These are phyloP conservation scores for Sphenodon punctatus DNA, from an alignment of 2,797 vertebrate species.

Conservation along the genomic window DNA sequence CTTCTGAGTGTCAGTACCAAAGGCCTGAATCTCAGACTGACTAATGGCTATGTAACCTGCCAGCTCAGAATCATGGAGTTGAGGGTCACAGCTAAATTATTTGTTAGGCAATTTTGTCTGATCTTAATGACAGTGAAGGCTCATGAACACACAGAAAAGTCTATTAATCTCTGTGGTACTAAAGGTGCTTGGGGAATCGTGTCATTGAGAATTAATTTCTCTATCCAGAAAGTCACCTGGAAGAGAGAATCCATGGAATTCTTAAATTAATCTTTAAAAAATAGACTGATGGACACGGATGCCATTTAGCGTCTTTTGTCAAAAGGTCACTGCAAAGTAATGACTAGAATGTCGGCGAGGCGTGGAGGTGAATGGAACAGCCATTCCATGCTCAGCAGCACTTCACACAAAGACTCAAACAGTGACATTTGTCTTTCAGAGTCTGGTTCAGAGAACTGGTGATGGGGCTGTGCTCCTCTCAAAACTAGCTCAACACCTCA, in stretches of 20 bases:
- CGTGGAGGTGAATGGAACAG: background rate
- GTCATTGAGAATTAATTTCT: constrained; percentile 13
- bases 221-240: background rate
- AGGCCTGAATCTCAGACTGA: constrained; percentile 38
- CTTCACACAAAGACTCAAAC: constrained; percentile 11
- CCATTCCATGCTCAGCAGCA: background rate
- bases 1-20: constrained; percentile 44
- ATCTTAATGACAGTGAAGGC: constrained; percentile 47
- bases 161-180: constrained; percentile 41
- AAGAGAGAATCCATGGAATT: background rate
- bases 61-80: constrained; percentile 36
- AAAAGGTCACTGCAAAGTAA: background rate
- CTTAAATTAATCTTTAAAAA: background rate
- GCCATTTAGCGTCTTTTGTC: background rate
- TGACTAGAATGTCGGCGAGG: background rate
- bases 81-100: constrained; percentile 40
- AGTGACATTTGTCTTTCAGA: constrained; percentile 49
- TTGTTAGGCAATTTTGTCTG: constrained; percentile 54
- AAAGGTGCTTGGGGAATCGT: constrained; percentile 9
- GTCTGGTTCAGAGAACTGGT: background rate
- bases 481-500: no score
- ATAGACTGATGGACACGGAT: background rate
- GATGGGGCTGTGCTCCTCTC: no score
- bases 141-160: constrained; percentile 6
- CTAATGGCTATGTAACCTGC: constrained; percentile 54